Base-by-base conservation (phyloP, 1,140 invertebrate species). In the Panagrolaimus sp. region DNA sequence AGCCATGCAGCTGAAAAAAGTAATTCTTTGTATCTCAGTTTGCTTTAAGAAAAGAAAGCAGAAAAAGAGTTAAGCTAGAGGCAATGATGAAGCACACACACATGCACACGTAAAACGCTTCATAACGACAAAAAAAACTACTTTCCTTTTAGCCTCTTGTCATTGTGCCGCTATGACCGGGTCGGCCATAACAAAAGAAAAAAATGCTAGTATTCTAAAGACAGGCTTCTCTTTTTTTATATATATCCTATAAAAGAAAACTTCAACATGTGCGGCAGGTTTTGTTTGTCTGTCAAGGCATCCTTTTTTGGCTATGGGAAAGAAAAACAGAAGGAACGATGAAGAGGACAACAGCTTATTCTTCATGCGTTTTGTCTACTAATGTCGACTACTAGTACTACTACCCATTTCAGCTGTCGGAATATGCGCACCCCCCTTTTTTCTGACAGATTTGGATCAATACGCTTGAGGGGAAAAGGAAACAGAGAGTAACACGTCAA, bases 371-470 rank as follows among this genome's bases (percentile, higher is more conserved):
- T 57, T 57, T 27, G 51, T 57, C 16, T 57, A 27, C 51, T 57
- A 27, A 57, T 57, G 51, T 57, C 51, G 51, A 27, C 27, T 57
- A 57, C 51, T 38, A 57, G 13, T 16, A 27, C 27, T 57, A 57
- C 51, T 38, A 57, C 20, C 51, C 27, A 57, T 57, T 25, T 9
- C 51, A 57, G 27, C 51, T 57, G 11, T 16, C n/a, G 27, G 51
- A 20, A 57, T 57, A 57, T 27, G 51, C 51, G 51, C 51, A 57
- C 51, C 51, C 51, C 9, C 20, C 9, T 20, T 20, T 27, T 57
- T 27, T 27, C 51, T 27, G 51, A 57, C 51, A 57, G 51, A 57
- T 57, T 57, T 57, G 51, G 51, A 57, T 57, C 51, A 57, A 57
- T 57, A 57, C 27, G 51, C 20, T 57, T 57, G 20, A 25, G 51